Evolutionary conservation across 2,888 invertebrate genomes (phyloP), one percentile per base, ranked within the genome.

Genomic region (Notodonta ziczac): DNA sequence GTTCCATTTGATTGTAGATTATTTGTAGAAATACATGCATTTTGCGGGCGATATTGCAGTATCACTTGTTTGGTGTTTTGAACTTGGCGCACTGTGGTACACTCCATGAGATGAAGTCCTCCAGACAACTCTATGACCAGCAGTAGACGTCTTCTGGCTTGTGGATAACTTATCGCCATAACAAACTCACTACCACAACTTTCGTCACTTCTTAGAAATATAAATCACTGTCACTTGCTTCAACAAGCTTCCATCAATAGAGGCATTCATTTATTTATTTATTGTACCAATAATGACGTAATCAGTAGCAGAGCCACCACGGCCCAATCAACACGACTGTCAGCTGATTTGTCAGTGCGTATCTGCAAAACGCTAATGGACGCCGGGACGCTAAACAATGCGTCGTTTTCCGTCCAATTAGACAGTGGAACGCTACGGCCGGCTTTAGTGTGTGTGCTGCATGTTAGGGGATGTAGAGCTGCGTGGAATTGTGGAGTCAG

Each of bases 351-450:
- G 58, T 66, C 59, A 55, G 48, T 62, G 48, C 51, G 56, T 62
- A 55, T 35, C 16, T 56, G 16, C 59, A 16, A 59, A 56, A 57
- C 55, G 56, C 35, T 65, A 51, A 59, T 56, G 50, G 42, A 24
- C 14, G 14, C 24, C 24, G 39, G 58, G 58, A 56, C 10, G 60
- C 64, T 69, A 67, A 66, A 77, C 77, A 69, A 74, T 69, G 61
- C 62, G 51, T 59, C 66, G 68, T 68, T 72, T 72, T 63, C 66
- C 66, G 70, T 62, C 35, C 65, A 62, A 73, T 74, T 77, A 70
- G 71, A 59, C 56, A 5, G 56, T 63, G 56, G 46, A 58, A 66
- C 56, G 63, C 13, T 56, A 9, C 57, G 54, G 50, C 8, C 56
- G 51, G 50, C n/a, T 50, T 14, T 9, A 10, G 50, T 50, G 9